These are phyloP conservation scores for Vidua macroura DNA, from an alignment of 2,113 vertebrate species.

Conservation along the genomic window DNA sequence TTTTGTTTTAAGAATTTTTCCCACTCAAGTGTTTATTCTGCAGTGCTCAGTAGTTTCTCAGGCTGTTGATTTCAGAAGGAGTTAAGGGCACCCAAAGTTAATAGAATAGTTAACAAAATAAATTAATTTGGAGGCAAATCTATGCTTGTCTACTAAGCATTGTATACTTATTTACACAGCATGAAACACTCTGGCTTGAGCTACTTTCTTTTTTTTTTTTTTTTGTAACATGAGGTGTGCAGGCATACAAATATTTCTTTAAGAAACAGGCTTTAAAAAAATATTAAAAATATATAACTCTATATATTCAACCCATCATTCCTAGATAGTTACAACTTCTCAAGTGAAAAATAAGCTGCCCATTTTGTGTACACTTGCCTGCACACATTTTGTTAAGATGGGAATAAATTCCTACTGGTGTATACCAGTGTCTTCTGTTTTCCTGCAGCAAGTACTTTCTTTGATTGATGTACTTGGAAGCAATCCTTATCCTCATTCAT, in stretches of 20 bases:
- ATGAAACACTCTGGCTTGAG: not conserved
- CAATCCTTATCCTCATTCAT: constrained; percentile 60
- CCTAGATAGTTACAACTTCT: not conserved
- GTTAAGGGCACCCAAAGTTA: not conserved
- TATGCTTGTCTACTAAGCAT: not conserved
- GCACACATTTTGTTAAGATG: not conserved
- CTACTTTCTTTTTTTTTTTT: not conserved
- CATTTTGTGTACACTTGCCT: not conserved
- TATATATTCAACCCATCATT: not conserved
- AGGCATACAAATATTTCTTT: not conserved
- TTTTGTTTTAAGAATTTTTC: not conserved
- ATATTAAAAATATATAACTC: not conserved
- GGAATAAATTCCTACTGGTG: constrained; percentile 31
- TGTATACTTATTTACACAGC: not conserved
- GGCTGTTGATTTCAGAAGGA: not conserved
- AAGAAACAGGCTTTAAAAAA: not conserved
- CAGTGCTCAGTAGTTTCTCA: not conserved
- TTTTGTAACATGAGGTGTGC: not conserved
- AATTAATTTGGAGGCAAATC: not conserved
- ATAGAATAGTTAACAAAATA: not conserved
- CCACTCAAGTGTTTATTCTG: not conserved
- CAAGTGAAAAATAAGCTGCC: not conserved
- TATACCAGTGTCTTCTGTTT: constrained; percentile 57
- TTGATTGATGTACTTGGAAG: constrained; percentile 68
- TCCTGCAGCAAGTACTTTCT: constrained; percentile 60